Evolutionary conservation across 2,888 invertebrate species (phyloP).

Genomic region (Epicampocera succincta): DNA sequence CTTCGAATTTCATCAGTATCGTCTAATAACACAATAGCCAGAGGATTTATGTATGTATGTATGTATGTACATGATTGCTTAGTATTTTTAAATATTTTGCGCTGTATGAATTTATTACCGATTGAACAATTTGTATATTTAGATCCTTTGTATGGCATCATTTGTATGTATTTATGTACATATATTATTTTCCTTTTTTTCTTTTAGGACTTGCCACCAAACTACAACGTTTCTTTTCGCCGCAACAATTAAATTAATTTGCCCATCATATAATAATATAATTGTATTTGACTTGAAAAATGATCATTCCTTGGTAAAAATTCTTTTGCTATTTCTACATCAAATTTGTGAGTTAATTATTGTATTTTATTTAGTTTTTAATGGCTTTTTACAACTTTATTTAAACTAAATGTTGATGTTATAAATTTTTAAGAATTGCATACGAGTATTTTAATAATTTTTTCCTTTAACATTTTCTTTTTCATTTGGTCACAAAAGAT

Average conservation of each 20-base stretch:
- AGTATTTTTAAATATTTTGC: too few species aligned
- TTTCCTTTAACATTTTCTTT: neutral
- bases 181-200: slow-evolving; percentile 36
- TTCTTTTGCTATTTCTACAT: slow-evolving; percentile 23
- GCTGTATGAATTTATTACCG: neutral
- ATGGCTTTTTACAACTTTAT: too few species aligned
- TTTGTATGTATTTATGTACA: neutral
- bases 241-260: slow-evolving; percentile 85
- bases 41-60: too few species aligned
- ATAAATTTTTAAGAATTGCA: neutral
- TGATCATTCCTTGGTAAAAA: slow-evolving; percentile 54
- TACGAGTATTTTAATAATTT: too few species aligned
- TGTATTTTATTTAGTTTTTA: too few species aligned
- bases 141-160: too few species aligned
- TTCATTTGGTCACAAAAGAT: slow-evolving; percentile 46
- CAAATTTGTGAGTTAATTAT: too few species aligned
- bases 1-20: too few species aligned
- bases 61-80: too few species aligned
- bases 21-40: too few species aligned
- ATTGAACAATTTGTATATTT: too few species aligned
- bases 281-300: slow-evolving; percentile 14
- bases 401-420: neutral
- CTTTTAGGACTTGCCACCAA: slow-evolving; percentile 90
- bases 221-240: slow-evolving; percentile 89
- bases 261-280: slow-evolving; percentile 1